Evolutionary conservation across 1,140 invertebrate species (phyloP).

Genomic region (Araneus ventricosus): DNA sequence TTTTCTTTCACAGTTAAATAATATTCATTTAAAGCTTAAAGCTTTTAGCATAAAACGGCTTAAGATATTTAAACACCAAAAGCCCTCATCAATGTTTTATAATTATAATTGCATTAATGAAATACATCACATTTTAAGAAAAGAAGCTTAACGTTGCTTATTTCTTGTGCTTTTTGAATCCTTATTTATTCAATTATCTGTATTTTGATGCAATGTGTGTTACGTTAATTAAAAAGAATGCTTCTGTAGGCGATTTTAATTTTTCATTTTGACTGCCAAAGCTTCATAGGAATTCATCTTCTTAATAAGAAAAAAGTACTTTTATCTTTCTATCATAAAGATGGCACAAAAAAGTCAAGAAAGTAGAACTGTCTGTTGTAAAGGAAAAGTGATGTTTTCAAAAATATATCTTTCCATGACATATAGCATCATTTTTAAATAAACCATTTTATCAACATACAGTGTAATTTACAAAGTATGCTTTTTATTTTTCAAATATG

Average conservation of each 20-base stretch:
- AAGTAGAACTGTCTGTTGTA: no score
- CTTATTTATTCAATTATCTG: constrained; percentile 8
- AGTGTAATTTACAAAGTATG: no score
- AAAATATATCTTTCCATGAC: no score
- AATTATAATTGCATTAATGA: background rate
- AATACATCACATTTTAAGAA: background rate
- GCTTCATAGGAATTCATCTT: background rate
- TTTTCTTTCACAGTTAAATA: no score
- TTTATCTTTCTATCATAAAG: background rate
- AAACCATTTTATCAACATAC: no score
- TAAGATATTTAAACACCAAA: no score
- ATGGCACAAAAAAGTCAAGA: no score
- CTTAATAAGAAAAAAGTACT: background rate
- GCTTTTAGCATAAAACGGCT: no score
- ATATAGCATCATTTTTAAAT: no score
- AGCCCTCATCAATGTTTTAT: background rate
- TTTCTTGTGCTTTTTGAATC: background rate
- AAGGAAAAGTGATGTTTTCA: no score
- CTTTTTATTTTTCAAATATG: no score
- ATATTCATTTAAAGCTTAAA: no score
- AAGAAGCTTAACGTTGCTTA: background rate
- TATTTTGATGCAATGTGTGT: background rate
- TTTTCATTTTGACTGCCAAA: background rate
- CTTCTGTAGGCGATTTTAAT: background rate
- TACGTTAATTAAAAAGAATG: background rate